Conservation (phyloP, 1,140 invertebrate species). For the Cataglyphis hispanica region DNA sequence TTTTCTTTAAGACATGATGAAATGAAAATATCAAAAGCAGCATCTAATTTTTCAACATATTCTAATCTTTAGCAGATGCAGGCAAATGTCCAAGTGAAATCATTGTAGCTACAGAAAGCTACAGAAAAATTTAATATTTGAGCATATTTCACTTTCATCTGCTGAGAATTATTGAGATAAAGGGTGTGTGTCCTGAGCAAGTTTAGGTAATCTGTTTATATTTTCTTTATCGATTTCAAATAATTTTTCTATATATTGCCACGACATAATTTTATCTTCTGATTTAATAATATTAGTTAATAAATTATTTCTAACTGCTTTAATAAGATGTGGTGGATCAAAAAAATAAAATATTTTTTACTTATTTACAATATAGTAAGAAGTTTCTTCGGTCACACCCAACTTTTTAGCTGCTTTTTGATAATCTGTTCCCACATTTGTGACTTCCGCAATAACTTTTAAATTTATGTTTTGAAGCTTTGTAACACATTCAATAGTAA, state of each 20-base stretch:
- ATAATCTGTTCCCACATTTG: slow-evolving; percentile 19
- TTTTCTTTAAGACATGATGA: neutral
- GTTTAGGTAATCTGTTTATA: slow-evolving; percentile 11
- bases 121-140: slow-evolving; percentile 23
- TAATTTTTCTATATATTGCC: slow-evolving; percentile 8
- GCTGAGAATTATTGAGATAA: slow-evolving; percentile 18
- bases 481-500: neutral
- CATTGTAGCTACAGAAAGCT: slow-evolving; percentile 7
- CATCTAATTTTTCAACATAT: slow-evolving; percentile 20
- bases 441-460: neutral
- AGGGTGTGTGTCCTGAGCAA: slow-evolving; percentile 13
- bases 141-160: slow-evolving; percentile 17
- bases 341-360: slow-evolving; percentile 23
- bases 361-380: neutral
- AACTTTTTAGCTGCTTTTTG: neutral
- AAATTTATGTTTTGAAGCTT: slow-evolving; percentile 10
- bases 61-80: slow-evolving; percentile 23
- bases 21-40: slow-evolving; percentile 29
- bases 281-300: slow-evolving; percentile 21
- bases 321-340: slow-evolving; percentile 17
- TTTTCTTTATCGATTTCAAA: slow-evolving; percentile 22
- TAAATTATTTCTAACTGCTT: slow-evolving; percentile 23
- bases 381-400: neutral
- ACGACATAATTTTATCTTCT: slow-evolving; percentile 12
- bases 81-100: slow-evolving; percentile 2